These are phyloP conservation scores for Thysanoteuthis rhombus DNA, from an alignment of 2,888 invertebrate genomes.

Conservation along the genomic window DNA sequence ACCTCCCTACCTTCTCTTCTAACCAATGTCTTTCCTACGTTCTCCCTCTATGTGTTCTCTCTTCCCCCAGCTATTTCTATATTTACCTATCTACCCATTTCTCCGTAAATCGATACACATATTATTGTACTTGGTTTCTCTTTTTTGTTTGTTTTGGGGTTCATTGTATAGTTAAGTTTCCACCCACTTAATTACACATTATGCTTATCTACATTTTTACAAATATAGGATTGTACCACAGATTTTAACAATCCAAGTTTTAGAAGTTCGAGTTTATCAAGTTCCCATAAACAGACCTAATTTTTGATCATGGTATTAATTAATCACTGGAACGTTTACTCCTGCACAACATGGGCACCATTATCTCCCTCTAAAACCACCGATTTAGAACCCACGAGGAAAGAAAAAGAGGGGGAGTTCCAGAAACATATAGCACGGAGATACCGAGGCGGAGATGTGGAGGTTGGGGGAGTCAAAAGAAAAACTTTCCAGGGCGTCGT, in stretches of 20 bases:
- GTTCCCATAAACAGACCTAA: background rate
- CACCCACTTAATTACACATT: background rate
- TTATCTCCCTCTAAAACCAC: background rate
- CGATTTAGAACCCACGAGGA: too few relatives aligned
- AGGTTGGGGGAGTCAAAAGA: too few relatives aligned
- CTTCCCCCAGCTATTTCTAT: too few relatives aligned
- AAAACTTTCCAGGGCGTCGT: too few relatives aligned
- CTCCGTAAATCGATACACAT: background rate
- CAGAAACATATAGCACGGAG: too few relatives aligned
- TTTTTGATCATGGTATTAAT: background rate
- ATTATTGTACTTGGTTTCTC: background rate
- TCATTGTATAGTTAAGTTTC: background rate
- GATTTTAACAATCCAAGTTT: too few relatives aligned
- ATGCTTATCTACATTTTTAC: background rate
- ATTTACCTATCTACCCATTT: background rate
- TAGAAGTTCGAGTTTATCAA: background rate
- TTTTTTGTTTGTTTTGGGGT: background rate
- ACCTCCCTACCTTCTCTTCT: too few relatives aligned
- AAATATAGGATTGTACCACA: background rate
- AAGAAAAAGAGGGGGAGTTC: too few relatives aligned
- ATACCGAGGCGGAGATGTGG: too few relatives aligned
- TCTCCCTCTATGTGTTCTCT: too few relatives aligned
- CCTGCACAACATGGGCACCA: background rate
- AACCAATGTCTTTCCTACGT: too few relatives aligned
- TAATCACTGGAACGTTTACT: background rate